phyloP scores from a whole-genome alignment of 2,797 vertebrate species.

The Bradypodion ventrale region DNA sequence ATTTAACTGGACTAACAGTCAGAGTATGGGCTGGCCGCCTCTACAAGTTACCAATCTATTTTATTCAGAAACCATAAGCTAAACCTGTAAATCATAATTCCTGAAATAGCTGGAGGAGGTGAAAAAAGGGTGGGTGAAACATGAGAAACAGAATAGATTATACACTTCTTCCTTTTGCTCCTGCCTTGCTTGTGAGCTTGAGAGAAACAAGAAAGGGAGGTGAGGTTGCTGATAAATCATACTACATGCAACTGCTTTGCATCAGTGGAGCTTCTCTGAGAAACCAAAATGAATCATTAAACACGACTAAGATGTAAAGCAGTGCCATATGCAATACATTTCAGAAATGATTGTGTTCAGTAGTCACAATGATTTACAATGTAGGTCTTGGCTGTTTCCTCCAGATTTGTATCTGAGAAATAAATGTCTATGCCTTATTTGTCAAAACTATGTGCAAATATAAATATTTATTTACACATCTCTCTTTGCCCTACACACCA shows the following conservation, averaged over 20 bases:
- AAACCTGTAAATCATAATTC: no score
- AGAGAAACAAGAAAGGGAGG: not conserved
- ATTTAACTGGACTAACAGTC: not conserved
- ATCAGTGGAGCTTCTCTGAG: not conserved
- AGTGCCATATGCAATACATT: not conserved
- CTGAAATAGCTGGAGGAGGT: not conserved
- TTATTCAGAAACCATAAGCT: not conserved
- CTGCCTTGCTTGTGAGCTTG: not conserved
- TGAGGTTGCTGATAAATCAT: not conserved
- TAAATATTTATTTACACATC: constrained; percentile 1
- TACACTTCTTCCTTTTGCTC: not conserved
- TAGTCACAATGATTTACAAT: constrained; percentile 6
- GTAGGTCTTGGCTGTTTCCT: not conserved
- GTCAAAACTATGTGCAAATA: constrained; percentile 29
- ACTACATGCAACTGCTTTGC: not conserved
- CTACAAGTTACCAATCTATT: not conserved
- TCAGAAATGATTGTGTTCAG: not conserved
- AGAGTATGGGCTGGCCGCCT: not conserved
- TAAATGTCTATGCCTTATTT: constrained; percentile 35
- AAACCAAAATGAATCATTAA: not conserved
- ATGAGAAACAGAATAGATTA: not conserved
- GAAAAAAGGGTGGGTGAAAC: not conserved
- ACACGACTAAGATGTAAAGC: constrained; percentile 8
- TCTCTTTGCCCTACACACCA: constrained; percentile 7
- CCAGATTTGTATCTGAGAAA: constrained; percentile 19